Conservation (phyloP, 2,888 invertebrate genomes). For the Drosophila paranaensis region DNA sequence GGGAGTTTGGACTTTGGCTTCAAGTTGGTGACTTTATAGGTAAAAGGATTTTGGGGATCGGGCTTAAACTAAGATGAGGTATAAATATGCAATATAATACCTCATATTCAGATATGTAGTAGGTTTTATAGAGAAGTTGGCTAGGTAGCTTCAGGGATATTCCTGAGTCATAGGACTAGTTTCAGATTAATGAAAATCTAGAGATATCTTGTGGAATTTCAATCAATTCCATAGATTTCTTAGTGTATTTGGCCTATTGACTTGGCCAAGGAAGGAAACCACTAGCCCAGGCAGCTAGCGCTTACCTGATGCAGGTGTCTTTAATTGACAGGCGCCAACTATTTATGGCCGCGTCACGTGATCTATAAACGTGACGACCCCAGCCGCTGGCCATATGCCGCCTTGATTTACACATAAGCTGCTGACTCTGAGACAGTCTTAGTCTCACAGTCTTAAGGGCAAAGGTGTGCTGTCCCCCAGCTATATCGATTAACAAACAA, state of each 20-base stretch:
- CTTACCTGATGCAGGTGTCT: conserved; percentile 65
- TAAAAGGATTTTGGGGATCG: neutral
- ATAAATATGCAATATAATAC: no score
- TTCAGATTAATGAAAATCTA: neutral
- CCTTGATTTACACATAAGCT: conserved; percentile 60
- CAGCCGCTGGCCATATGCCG: conserved; percentile 26
- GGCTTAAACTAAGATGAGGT: no score
- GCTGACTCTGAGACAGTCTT: conserved; percentile 60
- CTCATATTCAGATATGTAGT: no score
- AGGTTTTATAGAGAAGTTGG: no score
- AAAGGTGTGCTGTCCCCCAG: conserved; percentile 50
- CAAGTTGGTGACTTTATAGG: no score
- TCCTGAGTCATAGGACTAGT: neutral
- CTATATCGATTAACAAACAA: conserved; percentile 74
- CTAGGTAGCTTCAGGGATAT: neutral
- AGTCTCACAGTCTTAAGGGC: conserved; percentile 20
- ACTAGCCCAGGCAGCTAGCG: conserved; percentile 7
- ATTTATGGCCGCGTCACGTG: conserved; percentile 76
- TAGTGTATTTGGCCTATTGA: neutral
- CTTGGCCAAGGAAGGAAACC: conserved; percentile 3
- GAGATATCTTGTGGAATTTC: neutral
- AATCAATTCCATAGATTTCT: neutral
- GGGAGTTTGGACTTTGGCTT: neutral
- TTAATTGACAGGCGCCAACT: conserved; percentile 76
- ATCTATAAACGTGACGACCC: conserved; percentile 60